Percentiles rank a stretch among this genome's conserved stretches.
phyloP scores from a whole-genome alignment of 1,140 invertebrate species.

The Drosophila carrolli region DNA sequence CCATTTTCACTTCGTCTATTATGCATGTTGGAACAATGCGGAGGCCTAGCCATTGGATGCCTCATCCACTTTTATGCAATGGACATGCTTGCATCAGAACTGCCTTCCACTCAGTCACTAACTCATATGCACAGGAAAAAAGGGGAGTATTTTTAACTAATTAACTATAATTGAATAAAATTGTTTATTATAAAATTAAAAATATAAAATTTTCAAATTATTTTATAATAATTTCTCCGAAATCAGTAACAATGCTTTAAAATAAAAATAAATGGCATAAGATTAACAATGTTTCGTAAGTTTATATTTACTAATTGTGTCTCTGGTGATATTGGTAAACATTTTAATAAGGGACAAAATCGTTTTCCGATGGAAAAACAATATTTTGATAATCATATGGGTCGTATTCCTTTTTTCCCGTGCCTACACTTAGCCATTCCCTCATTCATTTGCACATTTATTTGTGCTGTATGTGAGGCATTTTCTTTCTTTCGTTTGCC shows the following conservation, averaged over 20 bases:
- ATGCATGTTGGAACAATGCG: constrained; percentile 66
- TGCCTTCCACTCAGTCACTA: constrained; percentile 34
- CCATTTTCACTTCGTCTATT: constrained; percentile 36
- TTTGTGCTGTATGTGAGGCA: constrained; percentile 43
- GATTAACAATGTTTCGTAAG: no score
- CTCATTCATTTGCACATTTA: constrained; percentile 78
- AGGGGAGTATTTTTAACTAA: neutral
- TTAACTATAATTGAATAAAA: no score
- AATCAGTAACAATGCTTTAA: no score
- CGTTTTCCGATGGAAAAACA: neutral
- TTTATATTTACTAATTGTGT: no score
- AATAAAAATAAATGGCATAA: no score
- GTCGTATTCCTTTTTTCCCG: constrained; percentile 1
- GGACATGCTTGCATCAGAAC: constrained; percentile 70
- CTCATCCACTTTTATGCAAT: constrained; percentile 47
- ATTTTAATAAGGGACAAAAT: no score
- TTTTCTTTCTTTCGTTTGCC: constrained; percentile 53
- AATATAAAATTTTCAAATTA: no score
- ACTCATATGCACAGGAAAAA: constrained; percentile 9
- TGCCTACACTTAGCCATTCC: constrained; percentile 52
- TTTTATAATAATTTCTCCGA: no score
- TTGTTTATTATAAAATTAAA: no score
- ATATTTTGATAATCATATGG: neutral
- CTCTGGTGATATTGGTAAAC: no score
- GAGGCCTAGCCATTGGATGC: constrained; percentile 35